These are phyloP conservation scores for Arbacia lixula DNA, from an alignment of 53 echinoderm and acorn worm species.

Conservation along the genomic window DNA sequence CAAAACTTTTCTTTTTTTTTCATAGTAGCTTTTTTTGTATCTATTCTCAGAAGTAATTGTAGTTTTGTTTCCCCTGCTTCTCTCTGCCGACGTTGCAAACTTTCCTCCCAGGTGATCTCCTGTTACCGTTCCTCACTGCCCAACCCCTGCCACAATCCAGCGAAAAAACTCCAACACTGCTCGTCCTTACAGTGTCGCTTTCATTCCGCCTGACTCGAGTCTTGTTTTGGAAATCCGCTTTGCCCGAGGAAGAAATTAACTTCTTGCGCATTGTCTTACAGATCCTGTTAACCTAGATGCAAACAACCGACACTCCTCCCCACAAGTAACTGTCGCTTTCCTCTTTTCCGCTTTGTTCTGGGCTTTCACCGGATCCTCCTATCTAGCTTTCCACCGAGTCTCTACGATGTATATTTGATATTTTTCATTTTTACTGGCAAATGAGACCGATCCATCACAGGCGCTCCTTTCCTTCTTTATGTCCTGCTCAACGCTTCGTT, in stretches of 20 bases:
- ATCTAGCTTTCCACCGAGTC: conserved; percentile 42
- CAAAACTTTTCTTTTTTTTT: too few relatives aligned
- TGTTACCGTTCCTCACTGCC: background rate
- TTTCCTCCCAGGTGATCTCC: background rate
- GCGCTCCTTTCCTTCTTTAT: background rate
- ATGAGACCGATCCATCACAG: conserved; percentile 55
- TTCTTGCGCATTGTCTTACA: conserved; percentile 58
- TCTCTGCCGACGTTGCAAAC: background rate
- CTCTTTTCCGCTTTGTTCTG: conserved; percentile 39
- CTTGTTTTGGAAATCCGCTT: conserved; percentile 49
- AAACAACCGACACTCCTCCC: conserved; percentile 48
- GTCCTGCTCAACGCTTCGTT: conserved; percentile 33
- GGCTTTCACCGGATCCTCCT: conserved; percentile 25
- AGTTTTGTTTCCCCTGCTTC: too few relatives aligned
- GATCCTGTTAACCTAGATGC: conserved; percentile 55
- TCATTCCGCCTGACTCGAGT: conserved; percentile 19
- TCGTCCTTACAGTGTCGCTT: conserved; percentile 27
- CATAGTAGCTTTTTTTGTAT: too few relatives aligned
- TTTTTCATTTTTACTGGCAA: conserved; percentile 61
- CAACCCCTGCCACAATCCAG: background rate
- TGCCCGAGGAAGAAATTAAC: conserved; percentile 63
- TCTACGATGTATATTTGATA: conserved; percentile 56
- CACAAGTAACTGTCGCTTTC: conserved; percentile 36
- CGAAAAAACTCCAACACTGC: conserved; percentile 1
- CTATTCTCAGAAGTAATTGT: too few relatives aligned